Percentiles rank a stretch among this genome's conserved stretches.
These are phyloP conservation scores for Melanogrammus aeglefinus DNA, from an alignment of 2,797 vertebrate genomes.

Conservation along the genomic window DNA sequence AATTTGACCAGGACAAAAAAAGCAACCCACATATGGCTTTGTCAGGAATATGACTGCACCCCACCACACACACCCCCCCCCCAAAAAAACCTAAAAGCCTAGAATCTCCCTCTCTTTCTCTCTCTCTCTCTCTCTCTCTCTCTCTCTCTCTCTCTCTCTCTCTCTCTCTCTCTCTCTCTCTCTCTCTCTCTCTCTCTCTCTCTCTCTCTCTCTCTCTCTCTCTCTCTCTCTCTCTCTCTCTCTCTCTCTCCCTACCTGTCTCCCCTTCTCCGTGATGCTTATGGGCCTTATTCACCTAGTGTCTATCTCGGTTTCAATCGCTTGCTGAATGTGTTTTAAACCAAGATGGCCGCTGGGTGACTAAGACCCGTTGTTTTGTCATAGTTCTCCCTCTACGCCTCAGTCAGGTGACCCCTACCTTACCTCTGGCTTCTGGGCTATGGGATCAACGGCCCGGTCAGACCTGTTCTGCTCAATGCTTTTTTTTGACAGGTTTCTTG, in stretches of 20 bases:
- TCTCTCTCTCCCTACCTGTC: neutral
- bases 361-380: constrained; percentile 21
- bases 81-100: neutral
- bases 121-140: neutral
- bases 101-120: neutral
- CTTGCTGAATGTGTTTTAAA: too few species aligned
- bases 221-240: neutral
- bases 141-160: neutral
- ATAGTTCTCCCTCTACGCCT: constrained; percentile 24
- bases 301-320: too few species aligned
- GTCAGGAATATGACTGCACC: too few species aligned
- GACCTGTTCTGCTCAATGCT: constrained; percentile 70
- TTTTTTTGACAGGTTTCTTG: constrained; percentile 73
- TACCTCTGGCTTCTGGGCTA: constrained; percentile 45
- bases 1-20: too few species aligned
- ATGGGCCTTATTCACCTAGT: neutral
- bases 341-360: too few species aligned
- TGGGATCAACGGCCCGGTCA: constrained; percentile 53
- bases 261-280: neutral
- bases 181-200: neutral
- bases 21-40: too few species aligned
- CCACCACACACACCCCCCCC: neutral
- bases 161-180: neutral
- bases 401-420: constrained; percentile 51
- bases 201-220: neutral